Conservation (phyloP, 37 sponge, comb jelly and placozoan species). For the Agelas oroides region DNA sequence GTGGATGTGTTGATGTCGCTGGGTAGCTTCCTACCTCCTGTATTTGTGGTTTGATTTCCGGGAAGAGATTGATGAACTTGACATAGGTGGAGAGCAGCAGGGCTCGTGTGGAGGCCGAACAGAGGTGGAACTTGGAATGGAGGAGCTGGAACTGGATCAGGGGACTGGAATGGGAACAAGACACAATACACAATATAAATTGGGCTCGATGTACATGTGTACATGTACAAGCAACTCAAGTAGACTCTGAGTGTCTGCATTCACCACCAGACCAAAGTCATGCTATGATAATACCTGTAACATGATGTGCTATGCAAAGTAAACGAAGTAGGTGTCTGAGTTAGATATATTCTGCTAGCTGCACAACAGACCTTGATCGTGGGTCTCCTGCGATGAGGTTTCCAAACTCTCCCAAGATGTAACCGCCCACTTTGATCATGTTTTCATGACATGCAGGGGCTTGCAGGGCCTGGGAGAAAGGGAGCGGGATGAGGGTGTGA, state of each 20-base stretch:
- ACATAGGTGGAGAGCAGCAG: slow-evolving; percentile 94
- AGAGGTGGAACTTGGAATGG: slow-evolving; percentile 92
- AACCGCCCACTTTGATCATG: slow-evolving; percentile 97
- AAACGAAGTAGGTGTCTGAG: too few relatives aligned
- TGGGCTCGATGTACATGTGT: too few relatives aligned
- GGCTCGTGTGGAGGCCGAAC: slow-evolving; percentile 74
- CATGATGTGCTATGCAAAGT: too few relatives aligned
- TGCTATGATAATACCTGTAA: too few relatives aligned
- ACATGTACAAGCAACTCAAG: too few relatives aligned
- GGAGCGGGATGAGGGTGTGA: too few relatives aligned
- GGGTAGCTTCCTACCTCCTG: slow-evolving; percentile 54
- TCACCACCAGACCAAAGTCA: too few relatives aligned
- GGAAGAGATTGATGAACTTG: slow-evolving; percentile 96
- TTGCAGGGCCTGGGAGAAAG: slow-evolving; percentile 86
- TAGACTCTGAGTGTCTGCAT: too few relatives aligned
- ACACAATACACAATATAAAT: too few relatives aligned
- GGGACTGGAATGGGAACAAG: slow-evolving; percentile 57
- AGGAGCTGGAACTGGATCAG: slow-evolving; percentile 90
- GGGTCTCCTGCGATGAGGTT: slow-evolving; percentile 95
- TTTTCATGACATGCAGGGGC: slow-evolving; percentile 99
- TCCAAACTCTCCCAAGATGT: slow-evolving; percentile 96
- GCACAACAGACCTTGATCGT: slow-evolving; percentile 79
- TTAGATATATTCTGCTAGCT: too few relatives aligned
- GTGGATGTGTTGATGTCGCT: too few relatives aligned
- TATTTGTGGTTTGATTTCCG: slow-evolving; percentile 88